Percentiles rank a stretch among this genome's conserved stretches.
These are phyloP conservation scores for Apodemia mormo DNA, from an alignment of 2,888 invertebrate species.

Conservation along the genomic window DNA sequence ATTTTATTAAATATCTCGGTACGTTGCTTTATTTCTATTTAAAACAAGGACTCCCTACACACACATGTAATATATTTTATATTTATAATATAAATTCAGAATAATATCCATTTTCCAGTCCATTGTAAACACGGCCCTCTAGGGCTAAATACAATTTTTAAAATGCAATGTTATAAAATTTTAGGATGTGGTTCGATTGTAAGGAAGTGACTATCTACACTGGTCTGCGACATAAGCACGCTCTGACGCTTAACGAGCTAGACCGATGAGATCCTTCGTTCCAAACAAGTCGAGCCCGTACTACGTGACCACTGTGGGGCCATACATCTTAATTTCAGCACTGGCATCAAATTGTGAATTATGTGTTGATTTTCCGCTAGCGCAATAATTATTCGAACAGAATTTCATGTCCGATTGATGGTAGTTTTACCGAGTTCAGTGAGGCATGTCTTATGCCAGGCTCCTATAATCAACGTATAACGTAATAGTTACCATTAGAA, in stretches of 20 bases:
- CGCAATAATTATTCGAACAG: conserved; percentile 13
- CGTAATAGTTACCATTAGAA: no score
- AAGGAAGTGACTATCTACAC: not conserved
- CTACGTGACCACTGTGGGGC: conserved; percentile 70
- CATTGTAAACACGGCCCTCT: no score
- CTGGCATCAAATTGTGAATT: conserved; percentile 69
- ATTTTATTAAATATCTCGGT: no score
- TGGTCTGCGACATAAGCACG: conserved; percentile 50
- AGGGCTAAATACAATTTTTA: no score
- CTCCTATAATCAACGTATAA: no score
- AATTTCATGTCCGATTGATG: conserved; percentile 4
- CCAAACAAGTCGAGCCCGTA: conserved; percentile 72
- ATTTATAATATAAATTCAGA: no score
- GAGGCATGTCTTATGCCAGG: no score
- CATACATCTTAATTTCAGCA: conserved; percentile 55
- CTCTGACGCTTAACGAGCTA: conserved; percentile 77
- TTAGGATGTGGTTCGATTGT: not conserved
- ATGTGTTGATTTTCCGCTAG: conserved; percentile 15
- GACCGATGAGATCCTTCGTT: conserved; percentile 78
- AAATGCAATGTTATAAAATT: not conserved
- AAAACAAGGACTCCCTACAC: no score
- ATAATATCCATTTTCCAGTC: no score
- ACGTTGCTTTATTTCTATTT: no score
- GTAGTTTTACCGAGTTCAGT: not conserved
- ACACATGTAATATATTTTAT: no score